These are phyloP conservation scores for Aegithalos caudatus DNA, from an alignment of 2,113 vertebrate species.

Conservation along the genomic window DNA sequence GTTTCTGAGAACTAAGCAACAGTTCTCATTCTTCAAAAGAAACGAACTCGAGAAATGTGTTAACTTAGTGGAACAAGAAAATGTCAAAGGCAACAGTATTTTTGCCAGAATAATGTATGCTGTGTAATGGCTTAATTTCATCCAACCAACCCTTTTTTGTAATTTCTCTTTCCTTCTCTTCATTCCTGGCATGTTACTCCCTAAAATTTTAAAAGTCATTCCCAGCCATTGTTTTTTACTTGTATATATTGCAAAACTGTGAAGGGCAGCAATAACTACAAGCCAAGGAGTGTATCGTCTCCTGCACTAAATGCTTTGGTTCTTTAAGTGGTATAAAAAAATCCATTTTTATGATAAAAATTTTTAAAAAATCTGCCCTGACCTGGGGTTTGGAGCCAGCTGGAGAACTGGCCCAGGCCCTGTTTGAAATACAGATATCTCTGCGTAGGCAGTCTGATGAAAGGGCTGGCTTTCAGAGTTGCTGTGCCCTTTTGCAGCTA, in stretches of 20 bases:
- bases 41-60: background rate
- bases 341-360: background rate
- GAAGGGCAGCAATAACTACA: background rate
- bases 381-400: accelerated
- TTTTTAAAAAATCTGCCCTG: accelerated
- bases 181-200: background rate
- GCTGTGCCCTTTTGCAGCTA: background rate
- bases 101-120: background rate
- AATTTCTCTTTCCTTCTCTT: background rate
- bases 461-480: background rate
- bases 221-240: background rate
- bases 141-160: background rate
- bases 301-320: background rate
- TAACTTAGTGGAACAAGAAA: background rate
- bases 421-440: background rate
- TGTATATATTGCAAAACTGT: background rate
- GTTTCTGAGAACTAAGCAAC: background rate
- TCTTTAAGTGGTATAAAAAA: background rate
- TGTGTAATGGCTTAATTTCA: background rate
- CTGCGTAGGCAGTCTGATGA: background rate
- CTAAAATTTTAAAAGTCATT: background rate
- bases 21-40: background rate
- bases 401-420: background rate
- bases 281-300: background rate
- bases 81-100: background rate